Conservation (phyloP, 2,113 vertebrate genomes). For the Cryptomyrus ogoouensis region DNA sequence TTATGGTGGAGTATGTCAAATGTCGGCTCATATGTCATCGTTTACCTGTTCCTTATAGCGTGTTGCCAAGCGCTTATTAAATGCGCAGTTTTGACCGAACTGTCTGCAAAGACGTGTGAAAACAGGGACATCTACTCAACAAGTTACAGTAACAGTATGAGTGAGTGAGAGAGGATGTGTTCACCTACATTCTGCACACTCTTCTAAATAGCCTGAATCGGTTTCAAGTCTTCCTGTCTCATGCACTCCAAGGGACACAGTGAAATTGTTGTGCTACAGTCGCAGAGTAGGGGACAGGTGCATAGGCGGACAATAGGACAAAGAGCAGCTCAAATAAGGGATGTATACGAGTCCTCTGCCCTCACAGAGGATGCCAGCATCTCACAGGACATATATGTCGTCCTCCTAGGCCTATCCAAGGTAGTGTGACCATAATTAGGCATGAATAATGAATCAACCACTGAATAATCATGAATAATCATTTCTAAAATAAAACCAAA, state of each 20-base stretch:
- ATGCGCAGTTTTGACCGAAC: not conserved
- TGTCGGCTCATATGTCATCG: not conserved
- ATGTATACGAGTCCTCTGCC: not conserved
- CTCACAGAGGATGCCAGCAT: constrained; percentile 16
- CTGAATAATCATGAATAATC: constrained; percentile 51
- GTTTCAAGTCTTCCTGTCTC: not conserved
- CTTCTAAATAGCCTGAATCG: not conserved
- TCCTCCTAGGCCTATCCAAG: not conserved
- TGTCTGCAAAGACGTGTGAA: not conserved
- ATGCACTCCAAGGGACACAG: not conserved
- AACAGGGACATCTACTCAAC: not conserved
- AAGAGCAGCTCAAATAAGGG: not conserved
- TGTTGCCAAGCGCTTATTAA: not conserved
- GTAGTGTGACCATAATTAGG: constrained; percentile 53
- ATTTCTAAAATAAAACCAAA: constrained; percentile 31
- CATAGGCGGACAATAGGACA: not conserved
- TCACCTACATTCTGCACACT: not conserved
- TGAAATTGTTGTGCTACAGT: not conserved
- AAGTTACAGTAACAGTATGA: not conserved
- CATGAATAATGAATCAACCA: constrained; percentile 53
- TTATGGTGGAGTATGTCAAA: not conserved
- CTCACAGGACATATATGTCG: constrained; percentile 39
- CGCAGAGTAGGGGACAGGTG: not conserved
- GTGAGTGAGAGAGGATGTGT: not conserved
- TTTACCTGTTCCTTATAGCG: not conserved